A percentile compares a stretch with the other conserved stretches of the same genome.
Conservation (phyloP, 2,797 vertebrate genomes). For the Clarias pachynema region DNA sequence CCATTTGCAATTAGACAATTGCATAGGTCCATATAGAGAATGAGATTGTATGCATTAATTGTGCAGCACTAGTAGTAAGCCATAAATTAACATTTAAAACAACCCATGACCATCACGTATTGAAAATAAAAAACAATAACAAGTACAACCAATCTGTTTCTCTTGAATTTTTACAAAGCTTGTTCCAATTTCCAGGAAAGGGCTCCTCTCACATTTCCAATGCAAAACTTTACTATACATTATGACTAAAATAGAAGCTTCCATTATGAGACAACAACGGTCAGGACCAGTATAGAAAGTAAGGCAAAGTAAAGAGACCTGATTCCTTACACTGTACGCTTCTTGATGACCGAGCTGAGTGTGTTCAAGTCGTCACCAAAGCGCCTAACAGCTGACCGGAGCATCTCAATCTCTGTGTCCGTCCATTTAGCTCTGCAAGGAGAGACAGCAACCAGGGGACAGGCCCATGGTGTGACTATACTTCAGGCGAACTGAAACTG, state of each 20-base stretch:
- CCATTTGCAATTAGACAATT: no score
- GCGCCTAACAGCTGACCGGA: constrained; percentile 85
- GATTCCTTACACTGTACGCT: constrained; percentile 84
- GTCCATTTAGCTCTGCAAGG: constrained; percentile 86
- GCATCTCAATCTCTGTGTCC: constrained; percentile 89
- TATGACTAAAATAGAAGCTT: not conserved
- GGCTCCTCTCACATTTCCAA: not conserved
- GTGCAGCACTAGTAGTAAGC: no score
- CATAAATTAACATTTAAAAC: no score
- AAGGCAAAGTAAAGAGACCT: constrained; percentile 16
- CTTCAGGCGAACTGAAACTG: constrained; percentile 4
- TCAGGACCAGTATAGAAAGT: constrained; percentile 6
- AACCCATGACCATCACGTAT: not conserved
- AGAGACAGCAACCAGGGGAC: constrained; percentile 23
- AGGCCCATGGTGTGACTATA: constrained; percentile 21
- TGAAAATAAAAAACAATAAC: not conserved
- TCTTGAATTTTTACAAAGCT: constrained; percentile 42
- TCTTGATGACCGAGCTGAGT: constrained; percentile 90
- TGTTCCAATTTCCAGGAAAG: not conserved
- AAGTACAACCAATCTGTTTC: not conserved
- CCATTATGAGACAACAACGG: not conserved
- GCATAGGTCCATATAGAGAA: no score
- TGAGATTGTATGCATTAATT: no score
- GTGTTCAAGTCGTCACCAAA: constrained; percentile 89
- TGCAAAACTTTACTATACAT: not conserved